Evolutionary conservation across 2,888 invertebrate genomes (phyloP).

Genomic region (Sphinx pinastri): DNA sequence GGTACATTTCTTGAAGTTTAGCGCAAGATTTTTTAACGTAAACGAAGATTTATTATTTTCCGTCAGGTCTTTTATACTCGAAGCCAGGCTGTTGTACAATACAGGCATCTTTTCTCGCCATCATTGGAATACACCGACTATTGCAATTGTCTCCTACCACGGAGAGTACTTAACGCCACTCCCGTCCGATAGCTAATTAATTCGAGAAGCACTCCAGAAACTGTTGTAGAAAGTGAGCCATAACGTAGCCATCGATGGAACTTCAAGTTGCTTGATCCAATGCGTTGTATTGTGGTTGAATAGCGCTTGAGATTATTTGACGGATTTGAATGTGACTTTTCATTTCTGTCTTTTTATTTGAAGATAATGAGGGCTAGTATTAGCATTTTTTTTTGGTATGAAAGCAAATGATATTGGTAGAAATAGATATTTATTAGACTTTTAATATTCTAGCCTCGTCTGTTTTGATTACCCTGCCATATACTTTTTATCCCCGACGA

Average conservation of each 20-base stretch:
- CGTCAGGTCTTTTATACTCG: background rate
- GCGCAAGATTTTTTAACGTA: too few species aligned
- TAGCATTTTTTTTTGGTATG: too few species aligned
- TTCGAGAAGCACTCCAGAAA: slow-evolving; percentile 35
- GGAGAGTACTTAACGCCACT: slow-evolving; percentile 23
- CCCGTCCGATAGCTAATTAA: slow-evolving; percentile 36
- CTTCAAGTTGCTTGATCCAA: background rate
- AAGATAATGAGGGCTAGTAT: too few species aligned
- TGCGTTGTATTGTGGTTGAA: background rate
- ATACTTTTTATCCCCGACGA: too few species aligned
- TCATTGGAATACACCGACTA: background rate
- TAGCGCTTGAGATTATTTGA: slow-evolving; percentile 6
- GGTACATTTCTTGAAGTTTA: too few species aligned
- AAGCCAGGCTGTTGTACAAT: background rate
- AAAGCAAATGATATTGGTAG: too few species aligned
- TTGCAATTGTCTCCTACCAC: slow-evolving; percentile 1
- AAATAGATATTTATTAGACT: too few species aligned
- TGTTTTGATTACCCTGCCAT: too few species aligned
- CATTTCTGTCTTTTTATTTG: too few species aligned
- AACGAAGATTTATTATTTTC: too few species aligned
- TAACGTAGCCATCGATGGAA: background rate
- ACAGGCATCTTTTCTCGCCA: background rate
- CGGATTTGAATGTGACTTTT: background rate
- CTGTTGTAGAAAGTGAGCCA: slow-evolving; percentile 37
- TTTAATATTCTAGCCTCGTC: too few species aligned